Evolutionary conservation across 2,888 invertebrate species (phyloP).

Genomic region (Noctua pronuba): DNA sequence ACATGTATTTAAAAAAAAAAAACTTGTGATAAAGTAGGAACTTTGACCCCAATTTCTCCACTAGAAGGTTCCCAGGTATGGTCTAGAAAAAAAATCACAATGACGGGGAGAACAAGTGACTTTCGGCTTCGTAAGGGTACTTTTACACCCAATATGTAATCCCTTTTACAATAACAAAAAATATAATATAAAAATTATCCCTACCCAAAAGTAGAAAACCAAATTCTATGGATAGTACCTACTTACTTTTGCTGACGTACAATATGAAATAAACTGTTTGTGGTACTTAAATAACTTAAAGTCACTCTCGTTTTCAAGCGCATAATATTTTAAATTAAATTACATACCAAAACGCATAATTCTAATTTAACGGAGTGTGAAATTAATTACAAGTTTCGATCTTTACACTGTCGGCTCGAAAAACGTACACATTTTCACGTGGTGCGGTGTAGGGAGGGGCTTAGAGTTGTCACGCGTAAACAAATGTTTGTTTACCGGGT

Average conservation of each 20-base stretch:
- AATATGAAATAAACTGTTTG: neutral
- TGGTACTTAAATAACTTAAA: slow-evolving; percentile 4
- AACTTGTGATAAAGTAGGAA: no score
- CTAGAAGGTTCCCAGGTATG: no score
- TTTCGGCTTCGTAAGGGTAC: no score
- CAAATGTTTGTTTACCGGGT: slow-evolving; percentile 15
- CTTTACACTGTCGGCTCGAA: slow-evolving; percentile 70
- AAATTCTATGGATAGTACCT: neutral
- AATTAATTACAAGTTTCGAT: slow-evolving; percentile 70
- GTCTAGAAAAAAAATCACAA: no score
- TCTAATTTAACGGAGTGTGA: slow-evolving; percentile 68
- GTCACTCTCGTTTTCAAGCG: slow-evolving; percentile 40
- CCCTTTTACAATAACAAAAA: neutral
- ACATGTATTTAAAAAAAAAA: no score
- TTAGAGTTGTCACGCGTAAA: slow-evolving; percentile 37
- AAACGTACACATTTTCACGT: slow-evolving; percentile 63
- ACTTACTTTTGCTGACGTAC: neutral
- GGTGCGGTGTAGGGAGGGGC: slow-evolving; percentile 13
- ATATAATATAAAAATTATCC: neutral
- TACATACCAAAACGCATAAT: slow-evolving; percentile 48
- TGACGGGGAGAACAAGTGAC: no score
- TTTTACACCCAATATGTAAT: neutral
- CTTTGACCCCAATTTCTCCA: no score
- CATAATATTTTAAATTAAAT: slow-evolving; percentile 42
- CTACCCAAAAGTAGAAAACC: neutral